Conservation (phyloP, 1,140 invertebrate genomes). For the Wiebesia pumilae region DNA sequence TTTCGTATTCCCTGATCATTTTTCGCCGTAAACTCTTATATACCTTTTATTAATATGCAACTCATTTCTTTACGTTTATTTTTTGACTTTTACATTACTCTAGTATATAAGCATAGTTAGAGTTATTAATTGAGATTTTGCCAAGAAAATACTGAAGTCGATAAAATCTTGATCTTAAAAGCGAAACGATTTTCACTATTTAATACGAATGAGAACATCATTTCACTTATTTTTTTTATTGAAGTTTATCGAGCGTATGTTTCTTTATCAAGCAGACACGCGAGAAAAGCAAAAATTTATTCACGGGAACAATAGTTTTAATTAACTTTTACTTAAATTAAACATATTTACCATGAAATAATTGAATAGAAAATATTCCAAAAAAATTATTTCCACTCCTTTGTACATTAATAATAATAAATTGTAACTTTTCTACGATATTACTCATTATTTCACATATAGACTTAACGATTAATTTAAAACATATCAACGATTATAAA, state of each 20-base stretch:
- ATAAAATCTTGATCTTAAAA: background rate
- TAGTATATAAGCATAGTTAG: background rate
- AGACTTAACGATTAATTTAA: background rate
- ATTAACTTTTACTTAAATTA: background rate
- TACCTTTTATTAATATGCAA: background rate
- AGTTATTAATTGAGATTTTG: background rate
- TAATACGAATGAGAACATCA: background rate
- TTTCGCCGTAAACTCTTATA: background rate
- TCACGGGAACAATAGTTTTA: background rate
- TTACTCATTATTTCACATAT: background rate
- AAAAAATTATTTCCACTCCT: background rate
- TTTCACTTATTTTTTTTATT: background rate
- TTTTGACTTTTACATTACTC: background rate
- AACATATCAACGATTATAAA: background rate
- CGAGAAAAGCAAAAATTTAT: background rate
- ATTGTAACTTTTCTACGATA: background rate
- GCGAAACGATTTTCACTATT: background rate
- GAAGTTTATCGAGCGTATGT: background rate
- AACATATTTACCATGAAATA: background rate
- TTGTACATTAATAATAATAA: background rate
- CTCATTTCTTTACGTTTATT: background rate
- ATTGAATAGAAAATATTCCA: background rate
- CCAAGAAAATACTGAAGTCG: background rate
- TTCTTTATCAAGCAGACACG: background rate
- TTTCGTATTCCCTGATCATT: constrained; percentile 16